Percentiles rank a stretch among this genome's conserved stretches.
Evolutionary conservation across 2,888 invertebrate genomes (phyloP).

Genomic region (Sylvicola cinctus): DNA sequence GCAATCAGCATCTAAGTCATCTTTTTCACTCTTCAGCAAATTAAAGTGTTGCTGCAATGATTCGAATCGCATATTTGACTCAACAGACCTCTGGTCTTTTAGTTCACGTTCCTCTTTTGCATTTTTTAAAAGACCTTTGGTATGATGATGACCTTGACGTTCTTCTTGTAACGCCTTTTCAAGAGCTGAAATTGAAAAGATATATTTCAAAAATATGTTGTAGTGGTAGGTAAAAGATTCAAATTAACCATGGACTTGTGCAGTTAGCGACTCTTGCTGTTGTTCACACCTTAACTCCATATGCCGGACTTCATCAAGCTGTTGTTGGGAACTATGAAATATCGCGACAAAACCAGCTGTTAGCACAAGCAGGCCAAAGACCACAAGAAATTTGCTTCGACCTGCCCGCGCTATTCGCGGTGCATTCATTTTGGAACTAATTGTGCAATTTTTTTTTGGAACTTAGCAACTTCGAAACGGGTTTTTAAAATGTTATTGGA

Average conservation of each 20-base stretch:
- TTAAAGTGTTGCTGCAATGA: slow-evolving; percentile 33
- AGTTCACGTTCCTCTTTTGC: slow-evolving; percentile 28
- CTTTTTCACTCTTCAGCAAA: slow-evolving; percentile 28
- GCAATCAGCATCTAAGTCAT: slow-evolving; percentile 29
- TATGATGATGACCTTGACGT: slow-evolving; percentile 30
- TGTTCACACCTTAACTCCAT: slow-evolving; percentile 31
- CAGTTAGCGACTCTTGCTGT: slow-evolving; percentile 34
- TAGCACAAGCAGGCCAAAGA: slow-evolving; percentile 29
- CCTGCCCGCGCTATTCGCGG: slow-evolving; percentile 34
- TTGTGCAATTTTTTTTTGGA: slow-evolving; percentile 2
- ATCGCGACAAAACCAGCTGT: slow-evolving; percentile 32
- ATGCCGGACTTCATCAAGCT: slow-evolving; percentile 32
- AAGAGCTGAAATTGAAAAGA: slow-evolving; percentile 18
- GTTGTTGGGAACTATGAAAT: slow-evolving; percentile 34
- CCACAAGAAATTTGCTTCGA: slow-evolving; percentile 33
- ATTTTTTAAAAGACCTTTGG: slow-evolving; percentile 27
- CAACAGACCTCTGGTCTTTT: slow-evolving; percentile 28
- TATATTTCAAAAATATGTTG: neutral
- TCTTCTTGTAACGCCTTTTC: slow-evolving; percentile 35
- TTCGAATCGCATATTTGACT: slow-evolving; percentile 30
- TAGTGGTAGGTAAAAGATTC: too few species aligned
- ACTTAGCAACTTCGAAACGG: too few species aligned
- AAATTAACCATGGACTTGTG: slow-evolving; percentile 33
- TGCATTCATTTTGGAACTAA: slow-evolving; percentile 23
- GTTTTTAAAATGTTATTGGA: too few species aligned